Base-by-base conservation (phyloP, 2,888 invertebrate genomes). In the Marasmarcha lunaedactyla region DNA sequence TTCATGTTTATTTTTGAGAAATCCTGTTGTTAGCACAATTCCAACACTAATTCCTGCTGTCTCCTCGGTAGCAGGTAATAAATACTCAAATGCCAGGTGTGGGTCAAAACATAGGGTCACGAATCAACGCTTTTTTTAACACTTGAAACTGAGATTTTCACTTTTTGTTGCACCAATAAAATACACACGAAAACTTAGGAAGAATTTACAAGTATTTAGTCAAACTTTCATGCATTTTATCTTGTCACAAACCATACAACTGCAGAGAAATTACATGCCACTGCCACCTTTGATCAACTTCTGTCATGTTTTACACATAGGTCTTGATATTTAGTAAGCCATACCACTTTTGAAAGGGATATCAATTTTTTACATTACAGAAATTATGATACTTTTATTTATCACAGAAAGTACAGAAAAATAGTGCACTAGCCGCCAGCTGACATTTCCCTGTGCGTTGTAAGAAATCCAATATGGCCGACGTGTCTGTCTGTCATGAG, bases 391-490 rank as follows among this genome's bases (percentile, higher is more conserved):
- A 3, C 7, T 51, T 44, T 53, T 47, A 41, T 47, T 44, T 55
- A 61, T 62, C 57, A 68, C 63, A 64, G 57, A 51, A 57, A 47
- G 54, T 58, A 57, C 53, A 65, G 49, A 64, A 63, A 74, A 78
- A 59, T 68, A 63, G 59, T 65, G 74, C 71, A 68, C 67, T 59
- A 63, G 56, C 68, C 63, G 69, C 81, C 84, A 84, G 83, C 83
- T 84, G 84, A 84, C 84, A 83, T 83, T 77, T 83, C 81, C 78
- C 69, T 70, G 67, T 78, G 78, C 77, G 79, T 79, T 81, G 76
- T 71, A 76, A 67, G 73, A 78, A 77, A 77, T 78, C 77, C 79
- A 84, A 84, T 70, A 84, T 84, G 84, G 84, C 84, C 66, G 78
- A 66, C 70, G 61, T 69, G 71, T 71, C 62, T 20, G 34, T n/a